Evolutionary conservation across 2,888 invertebrate genomes (phyloP).

Genomic region (Netelia virgata): DNA sequence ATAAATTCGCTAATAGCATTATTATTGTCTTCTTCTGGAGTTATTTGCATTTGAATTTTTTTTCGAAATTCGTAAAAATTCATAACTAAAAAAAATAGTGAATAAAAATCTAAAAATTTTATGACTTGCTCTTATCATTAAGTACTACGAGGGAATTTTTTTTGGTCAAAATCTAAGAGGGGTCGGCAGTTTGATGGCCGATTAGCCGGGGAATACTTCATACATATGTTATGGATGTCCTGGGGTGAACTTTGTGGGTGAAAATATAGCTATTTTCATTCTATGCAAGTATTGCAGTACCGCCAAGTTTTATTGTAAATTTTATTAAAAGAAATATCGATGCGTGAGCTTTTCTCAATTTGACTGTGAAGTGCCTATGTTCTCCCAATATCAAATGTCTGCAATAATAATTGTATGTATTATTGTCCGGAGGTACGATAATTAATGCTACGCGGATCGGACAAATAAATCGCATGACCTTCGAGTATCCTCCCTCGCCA

Average conservation of each 20-base stretch:
- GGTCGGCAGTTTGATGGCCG: too few species aligned
- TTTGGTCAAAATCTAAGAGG: too few species aligned
- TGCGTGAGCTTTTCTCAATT: not conserved
- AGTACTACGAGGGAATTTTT: too few species aligned
- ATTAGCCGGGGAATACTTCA: too few species aligned
- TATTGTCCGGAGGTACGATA: conserved; percentile 65
- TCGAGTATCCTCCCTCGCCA: conserved; percentile 87
- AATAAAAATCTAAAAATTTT: too few species aligned
- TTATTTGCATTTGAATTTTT: too few species aligned
- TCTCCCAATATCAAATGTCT: not conserved
- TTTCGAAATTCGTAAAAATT: too few species aligned
- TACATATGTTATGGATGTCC: too few species aligned
- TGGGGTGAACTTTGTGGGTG: not conserved
- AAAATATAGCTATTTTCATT: conserved; percentile 19
- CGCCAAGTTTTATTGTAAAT: not conserved
- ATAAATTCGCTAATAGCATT: too few species aligned
- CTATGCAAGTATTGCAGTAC: not conserved
- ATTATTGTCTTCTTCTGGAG: too few species aligned
- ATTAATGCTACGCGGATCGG: conserved; percentile 75
- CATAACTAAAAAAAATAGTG: too few species aligned
- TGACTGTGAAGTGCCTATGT: not conserved
- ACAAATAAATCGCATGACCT: conserved; percentile 88
- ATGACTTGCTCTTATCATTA: too few species aligned
- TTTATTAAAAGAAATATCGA: not conserved
- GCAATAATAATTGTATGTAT: not conserved